phyloP scores from a whole-genome alignment of 2,113 vertebrate genomes.

The Pavo muticus region DNA sequence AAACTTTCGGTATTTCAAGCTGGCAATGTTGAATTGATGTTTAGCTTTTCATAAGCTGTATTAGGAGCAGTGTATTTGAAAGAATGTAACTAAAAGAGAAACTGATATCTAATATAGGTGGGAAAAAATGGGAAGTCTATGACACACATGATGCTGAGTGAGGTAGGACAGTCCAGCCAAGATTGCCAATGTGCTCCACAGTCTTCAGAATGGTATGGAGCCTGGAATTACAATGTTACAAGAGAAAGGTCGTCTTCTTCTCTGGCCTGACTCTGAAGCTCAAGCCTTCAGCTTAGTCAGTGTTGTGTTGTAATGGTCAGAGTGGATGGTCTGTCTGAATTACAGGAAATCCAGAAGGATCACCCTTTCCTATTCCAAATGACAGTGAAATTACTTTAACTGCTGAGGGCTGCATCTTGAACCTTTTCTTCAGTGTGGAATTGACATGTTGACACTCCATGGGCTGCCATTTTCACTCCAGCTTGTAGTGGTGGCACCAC shows the following conservation, averaged over 20 bases:
- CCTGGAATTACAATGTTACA: no score
- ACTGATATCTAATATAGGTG: background rate
- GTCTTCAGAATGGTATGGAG: no score
- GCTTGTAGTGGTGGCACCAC: background rate
- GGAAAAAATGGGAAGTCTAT: background rate
- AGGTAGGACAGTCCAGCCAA: no score
- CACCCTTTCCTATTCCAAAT: background rate
- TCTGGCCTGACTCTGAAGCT: no score
- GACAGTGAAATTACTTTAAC: background rate
- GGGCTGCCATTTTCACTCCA: background rate
- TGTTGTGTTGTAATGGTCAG: no score
- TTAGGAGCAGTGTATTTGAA: background rate
- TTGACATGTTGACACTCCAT: background rate
- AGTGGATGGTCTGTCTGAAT: no score
- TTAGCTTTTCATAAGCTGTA: background rate
- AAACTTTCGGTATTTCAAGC: background rate
- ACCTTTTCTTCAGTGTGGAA: background rate
- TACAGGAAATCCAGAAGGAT: no score
- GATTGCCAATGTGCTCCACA: no score
- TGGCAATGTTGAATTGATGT: background rate
- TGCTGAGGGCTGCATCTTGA: background rate
- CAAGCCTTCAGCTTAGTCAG: no score
- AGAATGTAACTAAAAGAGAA: background rate
- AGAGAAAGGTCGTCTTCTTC: no score
- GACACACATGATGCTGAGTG: no score